phyloP scores from a whole-genome alignment of 2,888 invertebrate genomes.

The Chironomus tentans region DNA sequence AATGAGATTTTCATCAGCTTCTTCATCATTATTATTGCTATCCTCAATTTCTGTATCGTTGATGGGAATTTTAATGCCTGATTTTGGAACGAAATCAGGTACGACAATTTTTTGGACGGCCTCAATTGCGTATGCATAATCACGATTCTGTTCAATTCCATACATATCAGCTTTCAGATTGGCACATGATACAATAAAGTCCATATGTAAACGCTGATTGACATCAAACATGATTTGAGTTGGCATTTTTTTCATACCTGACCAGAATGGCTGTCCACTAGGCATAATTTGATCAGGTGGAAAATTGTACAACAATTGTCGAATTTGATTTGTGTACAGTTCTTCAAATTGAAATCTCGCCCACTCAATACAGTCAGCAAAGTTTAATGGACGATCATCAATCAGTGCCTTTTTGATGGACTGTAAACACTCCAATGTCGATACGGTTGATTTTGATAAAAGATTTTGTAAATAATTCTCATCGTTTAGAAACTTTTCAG shows the following conservation, averaged over 20 bases:
- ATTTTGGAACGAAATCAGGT: conserved; percentile 81
- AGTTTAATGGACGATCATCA: conserved; percentile 71
- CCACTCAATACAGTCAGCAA: conserved; percentile 84
- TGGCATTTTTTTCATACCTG: conserved; percentile 94
- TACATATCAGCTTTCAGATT: conserved; percentile 83
- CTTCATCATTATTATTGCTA: conserved; percentile 63
- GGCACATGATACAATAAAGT: conserved; percentile 84
- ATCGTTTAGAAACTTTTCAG: conserved; percentile 72
- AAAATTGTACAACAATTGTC: conserved; percentile 93
- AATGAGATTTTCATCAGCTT: conserved; percentile 54
- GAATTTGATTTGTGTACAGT: conserved; percentile 90
- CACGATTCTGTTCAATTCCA: conserved; percentile 62
- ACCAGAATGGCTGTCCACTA: conserved; percentile 93
- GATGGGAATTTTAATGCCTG: conserved; percentile 92
- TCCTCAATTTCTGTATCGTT: conserved; percentile 84
- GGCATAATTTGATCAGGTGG: conserved; percentile 84
- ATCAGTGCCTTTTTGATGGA: conserved; percentile 74
- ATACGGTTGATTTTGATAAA: conserved; percentile 75
- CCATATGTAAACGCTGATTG: conserved; percentile 67
- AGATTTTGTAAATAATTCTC: conserved; percentile 78
- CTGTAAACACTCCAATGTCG: conserved; percentile 78
- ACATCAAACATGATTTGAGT: conserved; percentile 63
- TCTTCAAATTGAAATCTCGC: conserved; percentile 84
- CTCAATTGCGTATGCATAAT: conserved; percentile 57
- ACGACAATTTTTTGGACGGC: conserved; percentile 58